Base-by-base conservation (phyloP, 2,888 invertebrate species). In the Malachius bipustulatus region DNA sequence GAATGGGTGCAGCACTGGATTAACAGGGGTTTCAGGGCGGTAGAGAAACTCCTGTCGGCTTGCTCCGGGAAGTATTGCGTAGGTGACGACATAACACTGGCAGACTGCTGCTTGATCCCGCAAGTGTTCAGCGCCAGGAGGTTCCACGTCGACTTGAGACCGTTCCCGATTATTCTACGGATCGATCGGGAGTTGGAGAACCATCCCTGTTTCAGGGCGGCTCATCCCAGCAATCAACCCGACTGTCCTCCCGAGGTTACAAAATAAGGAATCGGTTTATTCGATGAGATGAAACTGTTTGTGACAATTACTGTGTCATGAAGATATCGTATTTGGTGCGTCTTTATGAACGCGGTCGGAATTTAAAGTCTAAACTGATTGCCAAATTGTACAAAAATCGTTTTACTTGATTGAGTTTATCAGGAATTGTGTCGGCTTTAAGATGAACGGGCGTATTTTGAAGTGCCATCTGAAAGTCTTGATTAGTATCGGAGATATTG, bases 1-100 rank as follows among this genome's bases (percentile, higher is more conserved):
- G 88, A 87, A 59, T 96, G 94, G 94, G 88, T 85, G 0, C 82
- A 85, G 51, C 83, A 87, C 59, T 93, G 87, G 85, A 93, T 96
- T 46, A 81, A 75, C 29, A 70, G 82, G 43, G 94, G 94, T 2
- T 88, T 96, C 56, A 69, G 75, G 57, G 94, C 89, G 1, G 78
- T 94, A 4, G 96, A 97, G 65, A 82, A 83, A 56, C 66, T 89
- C 16, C 64, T 97, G 6, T 77, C 81, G 1, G 71, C 80, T 2
- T 82, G 82, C 32, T 83, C 91, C 32, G 90, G 90, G 4, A 87
- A 87, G 57, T 96, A 87, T 57, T 89, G 88, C 55, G 84, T 93
- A 2, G 96, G 96, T 1, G 90, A 97, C 63, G 82, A 84, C 47
- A 79, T 97, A 39, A 87, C 93, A 0, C 65, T 96, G 55, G 96